Evolutionary conservation across 2,888 invertebrate species (phyloP).

Genomic region (Eumacrocentrus americanus): DNA sequence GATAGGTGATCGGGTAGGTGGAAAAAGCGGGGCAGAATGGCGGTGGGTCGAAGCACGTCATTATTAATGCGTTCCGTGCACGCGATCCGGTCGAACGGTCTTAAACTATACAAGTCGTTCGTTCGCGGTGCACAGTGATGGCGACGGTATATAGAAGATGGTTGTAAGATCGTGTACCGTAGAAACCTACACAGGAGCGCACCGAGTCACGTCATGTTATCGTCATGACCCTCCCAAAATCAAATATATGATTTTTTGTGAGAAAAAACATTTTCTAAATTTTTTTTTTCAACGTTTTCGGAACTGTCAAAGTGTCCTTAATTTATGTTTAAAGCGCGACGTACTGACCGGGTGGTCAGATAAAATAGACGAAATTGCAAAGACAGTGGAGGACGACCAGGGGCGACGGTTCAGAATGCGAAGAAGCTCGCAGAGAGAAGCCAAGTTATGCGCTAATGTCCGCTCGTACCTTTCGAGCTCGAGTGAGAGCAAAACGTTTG

Average conservation of each 20-base stretch:
- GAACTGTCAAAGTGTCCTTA: too few relatives aligned
- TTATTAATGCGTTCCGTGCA: slow-evolving; percentile 53
- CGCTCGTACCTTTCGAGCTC: slow-evolving; percentile 49
- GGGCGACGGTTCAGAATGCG: slow-evolving; percentile 43
- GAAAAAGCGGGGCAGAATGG: slow-evolving; percentile 41
- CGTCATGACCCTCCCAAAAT: slow-evolving; percentile 47
- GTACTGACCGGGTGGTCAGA: slow-evolving; percentile 30
- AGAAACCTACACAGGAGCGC: slow-evolving; percentile 8
- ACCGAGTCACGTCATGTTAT: slow-evolving; percentile 42
- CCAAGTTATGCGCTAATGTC: slow-evolving; percentile 53
- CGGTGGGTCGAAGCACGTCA: slow-evolving; percentile 42
- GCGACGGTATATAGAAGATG: slow-evolving; percentile 18
- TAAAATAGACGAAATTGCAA: slow-evolving; percentile 42
- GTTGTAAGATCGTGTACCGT: slow-evolving; percentile 38
- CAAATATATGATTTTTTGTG: neutral
- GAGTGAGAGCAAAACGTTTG: slow-evolving; percentile 34
- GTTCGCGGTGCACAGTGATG: neutral
- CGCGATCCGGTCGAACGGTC: slow-evolving; percentile 51
- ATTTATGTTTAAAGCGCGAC: slow-evolving; percentile 25
- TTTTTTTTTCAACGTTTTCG: too few relatives aligned
- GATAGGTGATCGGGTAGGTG: slow-evolving; percentile 35
- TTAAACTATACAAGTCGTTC: slow-evolving; percentile 40
- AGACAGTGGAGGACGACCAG: slow-evolving; percentile 7
- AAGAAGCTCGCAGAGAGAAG: slow-evolving; percentile 32
- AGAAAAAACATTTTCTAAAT: slow-evolving; percentile 3